Evolutionary conservation across 2,113 vertebrate species (phyloP).

Genomic region (Notarius lentiginosus): DNA sequence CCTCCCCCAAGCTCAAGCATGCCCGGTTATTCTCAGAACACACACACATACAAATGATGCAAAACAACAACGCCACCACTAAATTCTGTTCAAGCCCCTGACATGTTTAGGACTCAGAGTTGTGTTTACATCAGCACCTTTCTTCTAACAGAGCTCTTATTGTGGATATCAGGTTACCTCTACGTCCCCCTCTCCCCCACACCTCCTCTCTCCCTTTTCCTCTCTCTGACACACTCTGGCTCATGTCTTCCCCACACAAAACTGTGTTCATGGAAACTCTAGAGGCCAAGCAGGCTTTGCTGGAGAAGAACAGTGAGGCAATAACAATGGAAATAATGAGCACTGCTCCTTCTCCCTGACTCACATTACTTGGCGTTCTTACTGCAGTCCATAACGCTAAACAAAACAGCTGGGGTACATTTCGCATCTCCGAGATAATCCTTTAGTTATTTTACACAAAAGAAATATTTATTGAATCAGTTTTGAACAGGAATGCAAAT

Average conservation of each 20-base stretch:
- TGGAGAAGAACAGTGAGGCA: constrained; percentile 47
- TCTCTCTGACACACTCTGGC: constrained; percentile 7
- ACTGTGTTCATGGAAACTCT: constrained; percentile 36
- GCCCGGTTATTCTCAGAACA: not conserved
- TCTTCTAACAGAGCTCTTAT: not conserved
- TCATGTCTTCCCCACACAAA: not conserved
- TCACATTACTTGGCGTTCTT: constrained; percentile 19
- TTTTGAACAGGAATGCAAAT: too few relatives aligned
- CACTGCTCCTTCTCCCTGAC: constrained; percentile 45
- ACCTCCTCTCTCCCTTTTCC: not conserved
- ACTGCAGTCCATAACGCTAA: constrained; percentile 15
- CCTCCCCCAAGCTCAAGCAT: constrained; percentile 45
- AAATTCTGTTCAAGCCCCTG: not conserved
- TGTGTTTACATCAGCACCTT: not conserved
- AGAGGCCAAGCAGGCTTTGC: constrained; percentile 15
- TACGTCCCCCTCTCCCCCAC: not conserved
- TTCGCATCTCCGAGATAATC: too few relatives aligned
- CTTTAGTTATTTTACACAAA: too few relatives aligned
- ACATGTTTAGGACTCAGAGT: not conserved
- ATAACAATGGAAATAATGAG: constrained; percentile 67
- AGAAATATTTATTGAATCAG: too few relatives aligned
- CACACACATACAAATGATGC: not conserved
- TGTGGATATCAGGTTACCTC: not conserved
- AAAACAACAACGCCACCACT: not conserved
- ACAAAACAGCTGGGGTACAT: not conserved